phyloP scores from a whole-genome alignment of 1,140 invertebrate genomes.

The Patella vulgata region DNA sequence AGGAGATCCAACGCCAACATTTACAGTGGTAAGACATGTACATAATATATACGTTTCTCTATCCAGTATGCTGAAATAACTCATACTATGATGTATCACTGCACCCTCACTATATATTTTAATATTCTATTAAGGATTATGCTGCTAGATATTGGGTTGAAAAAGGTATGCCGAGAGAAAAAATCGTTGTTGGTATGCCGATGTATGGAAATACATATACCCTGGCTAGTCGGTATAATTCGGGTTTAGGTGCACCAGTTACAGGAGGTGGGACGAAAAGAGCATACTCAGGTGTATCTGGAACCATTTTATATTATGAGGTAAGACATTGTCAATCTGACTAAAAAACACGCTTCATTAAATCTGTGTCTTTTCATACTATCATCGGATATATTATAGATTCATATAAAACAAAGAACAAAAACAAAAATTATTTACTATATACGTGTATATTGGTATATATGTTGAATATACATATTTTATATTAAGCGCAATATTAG shows the following conservation, averaged over 20 bases:
- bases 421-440: background rate
- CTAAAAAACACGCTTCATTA: background rate
- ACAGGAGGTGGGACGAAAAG: slow-evolving; percentile 73
- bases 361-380: background rate
- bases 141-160: slow-evolving; percentile 50
- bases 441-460: background rate
- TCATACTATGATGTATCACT: too few relatives aligned
- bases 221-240: slow-evolving; percentile 76
- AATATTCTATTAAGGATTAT: slow-evolving; percentile 41
- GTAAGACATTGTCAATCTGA: slow-evolving; percentile 23
- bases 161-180: slow-evolving; percentile 91
- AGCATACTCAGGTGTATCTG: slow-evolving; percentile 46
- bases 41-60: too few relatives aligned
- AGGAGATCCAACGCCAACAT: slow-evolving; percentile 69
- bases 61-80: too few relatives aligned
- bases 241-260: slow-evolving; percentile 83
- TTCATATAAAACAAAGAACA: background rate
- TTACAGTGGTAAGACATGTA: slow-evolving; percentile 17
- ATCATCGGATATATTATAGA: background rate
- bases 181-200: slow-evolving; percentile 95
- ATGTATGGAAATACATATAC: slow-evolving; percentile 90
- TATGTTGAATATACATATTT: background rate
- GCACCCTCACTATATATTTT: too few relatives aligned
- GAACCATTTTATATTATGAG: slow-evolving; percentile 60
- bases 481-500: background rate